Conservation (phyloP, 2,797 vertebrate species). For the Lophotriccus pileatus region DNA sequence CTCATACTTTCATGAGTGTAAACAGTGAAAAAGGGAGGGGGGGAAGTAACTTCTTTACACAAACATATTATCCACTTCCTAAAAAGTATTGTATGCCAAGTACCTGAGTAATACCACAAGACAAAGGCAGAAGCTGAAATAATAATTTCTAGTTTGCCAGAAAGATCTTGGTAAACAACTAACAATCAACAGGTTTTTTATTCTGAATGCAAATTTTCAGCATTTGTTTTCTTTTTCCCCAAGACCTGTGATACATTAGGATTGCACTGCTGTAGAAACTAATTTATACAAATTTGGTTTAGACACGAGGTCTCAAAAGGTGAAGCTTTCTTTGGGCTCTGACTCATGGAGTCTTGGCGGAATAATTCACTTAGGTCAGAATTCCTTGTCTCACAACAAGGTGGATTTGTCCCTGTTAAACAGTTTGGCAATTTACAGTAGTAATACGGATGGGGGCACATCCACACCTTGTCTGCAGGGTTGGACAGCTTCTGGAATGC, state of each 20-base stretch:
- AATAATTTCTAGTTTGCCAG: background rate
- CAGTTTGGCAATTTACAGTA: rapidly evolving
- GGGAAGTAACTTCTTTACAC: background rate
- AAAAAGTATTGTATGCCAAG: rapidly evolving
- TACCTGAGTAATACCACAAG: background rate
- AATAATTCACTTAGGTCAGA: background rate
- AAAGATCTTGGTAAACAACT: background rate
- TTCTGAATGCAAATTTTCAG: background rate
- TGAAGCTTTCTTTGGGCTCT: background rate
- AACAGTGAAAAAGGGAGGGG: background rate
- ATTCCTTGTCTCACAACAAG: background rate
- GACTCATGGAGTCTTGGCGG: background rate
- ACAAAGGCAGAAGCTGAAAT: background rate
- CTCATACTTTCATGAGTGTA: background rate
- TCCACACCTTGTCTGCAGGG: background rate
- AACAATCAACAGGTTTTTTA: background rate
- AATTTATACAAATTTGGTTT: background rate
- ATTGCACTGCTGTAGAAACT: background rate
- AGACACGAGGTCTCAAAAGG: background rate
- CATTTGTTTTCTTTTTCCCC: background rate
- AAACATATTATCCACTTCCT: background rate
- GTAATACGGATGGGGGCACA: background rate
- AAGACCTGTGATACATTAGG: background rate
- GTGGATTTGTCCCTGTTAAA: background rate
- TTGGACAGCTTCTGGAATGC: background rate